A percentile compares a stretch with the other conserved stretches of the same genome.
Conservation (phyloP, 2,113 vertebrate species). For the Chaetorhynchus papuensis region DNA sequence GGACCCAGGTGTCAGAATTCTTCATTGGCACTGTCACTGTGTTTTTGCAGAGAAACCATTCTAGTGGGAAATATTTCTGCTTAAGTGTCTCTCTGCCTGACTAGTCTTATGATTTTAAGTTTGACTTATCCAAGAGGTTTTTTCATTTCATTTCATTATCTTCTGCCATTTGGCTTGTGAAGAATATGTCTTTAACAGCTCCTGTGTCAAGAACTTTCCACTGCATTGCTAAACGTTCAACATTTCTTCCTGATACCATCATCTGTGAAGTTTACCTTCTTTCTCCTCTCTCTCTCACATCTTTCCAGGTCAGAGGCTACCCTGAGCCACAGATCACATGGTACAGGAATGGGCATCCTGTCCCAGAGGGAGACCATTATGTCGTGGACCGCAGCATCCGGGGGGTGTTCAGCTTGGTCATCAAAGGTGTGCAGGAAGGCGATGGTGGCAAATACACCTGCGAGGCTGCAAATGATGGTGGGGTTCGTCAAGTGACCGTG, state of each 20-base stretch:
- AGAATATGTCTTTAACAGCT: constrained; percentile 50
- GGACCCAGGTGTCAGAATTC: neutral
- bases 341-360: constrained; percentile 81
- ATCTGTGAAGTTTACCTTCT: neutral
- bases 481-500: constrained; percentile 85
- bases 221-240: neutral
- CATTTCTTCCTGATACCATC: constrained; percentile 54
- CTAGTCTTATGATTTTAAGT: constrained; percentile 5
- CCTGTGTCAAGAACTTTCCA: constrained; percentile 49
- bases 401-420: constrained; percentile 83
- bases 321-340: constrained; percentile 88
- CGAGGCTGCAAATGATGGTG: constrained; percentile 81
- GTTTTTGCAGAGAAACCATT: neutral
- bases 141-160: constrained; percentile 8
- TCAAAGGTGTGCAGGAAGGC: constrained; percentile 72
- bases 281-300: neutral
- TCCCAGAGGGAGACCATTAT: constrained; percentile 74
- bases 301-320: constrained; percentile 82
- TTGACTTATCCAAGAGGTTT: neutral
- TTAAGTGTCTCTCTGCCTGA: neutral
- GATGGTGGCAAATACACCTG: constrained; percentile 89
- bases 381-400: constrained; percentile 68
- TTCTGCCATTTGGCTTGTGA: constrained; percentile 53
- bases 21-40: neutral
- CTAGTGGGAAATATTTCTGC: neutral